These are phyloP conservation scores for Athene cunicularia DNA, from an alignment of 2,113 vertebrate genomes.

Conservation along the genomic window DNA sequence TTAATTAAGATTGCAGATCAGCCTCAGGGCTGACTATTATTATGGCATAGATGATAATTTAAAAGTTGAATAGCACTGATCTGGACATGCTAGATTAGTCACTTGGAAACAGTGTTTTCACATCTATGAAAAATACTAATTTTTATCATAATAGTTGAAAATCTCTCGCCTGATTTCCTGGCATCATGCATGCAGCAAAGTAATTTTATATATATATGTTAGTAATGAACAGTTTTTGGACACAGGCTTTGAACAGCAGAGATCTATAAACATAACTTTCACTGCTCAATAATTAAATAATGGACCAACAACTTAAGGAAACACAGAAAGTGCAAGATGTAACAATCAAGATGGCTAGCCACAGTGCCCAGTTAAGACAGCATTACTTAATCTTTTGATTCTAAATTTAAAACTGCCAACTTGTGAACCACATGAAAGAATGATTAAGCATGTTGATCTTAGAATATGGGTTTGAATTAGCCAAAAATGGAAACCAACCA, in stretches of 20 bases:
- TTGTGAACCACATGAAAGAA: not conserved
- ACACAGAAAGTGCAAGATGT: not conserved
- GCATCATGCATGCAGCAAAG: not conserved
- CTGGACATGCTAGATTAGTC: not conserved
- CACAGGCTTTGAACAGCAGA: not conserved
- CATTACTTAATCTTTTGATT: not conserved
- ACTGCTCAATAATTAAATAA: not conserved
- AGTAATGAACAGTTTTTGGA: not conserved
- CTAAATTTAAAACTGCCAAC: not conserved
- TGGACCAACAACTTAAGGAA: not conserved
- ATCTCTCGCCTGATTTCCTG: not conserved
- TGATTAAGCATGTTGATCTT: not conserved
- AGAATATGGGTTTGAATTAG: not conserved
- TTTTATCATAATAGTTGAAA: not conserved
- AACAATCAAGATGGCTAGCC: not conserved
- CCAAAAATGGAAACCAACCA: not conserved
- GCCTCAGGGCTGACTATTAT: not conserved
- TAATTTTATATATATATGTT: not conserved
- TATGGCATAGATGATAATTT: not conserved
- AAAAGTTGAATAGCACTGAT: not conserved
- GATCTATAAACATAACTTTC: not conserved
- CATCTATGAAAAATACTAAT: not conserved
- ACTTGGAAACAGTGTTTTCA: not conserved
- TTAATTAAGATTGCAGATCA: conserved; percentile 33
- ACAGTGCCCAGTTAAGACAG: not conserved